Conservation (phyloP, 23 tunicate species). For the Ascidia mentula region DNA sequence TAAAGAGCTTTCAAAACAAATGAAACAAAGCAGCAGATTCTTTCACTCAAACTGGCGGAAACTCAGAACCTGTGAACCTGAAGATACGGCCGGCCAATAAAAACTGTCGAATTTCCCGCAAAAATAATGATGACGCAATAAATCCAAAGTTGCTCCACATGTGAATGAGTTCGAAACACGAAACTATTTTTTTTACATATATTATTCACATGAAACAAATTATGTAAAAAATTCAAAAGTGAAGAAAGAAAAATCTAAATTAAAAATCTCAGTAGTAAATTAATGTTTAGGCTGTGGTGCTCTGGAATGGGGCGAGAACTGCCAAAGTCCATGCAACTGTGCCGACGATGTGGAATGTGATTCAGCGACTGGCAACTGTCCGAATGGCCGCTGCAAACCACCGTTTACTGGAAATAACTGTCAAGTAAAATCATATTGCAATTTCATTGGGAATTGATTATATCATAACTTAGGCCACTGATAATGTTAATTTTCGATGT, state of each 20-base stretch:
- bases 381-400: slow-evolving; percentile 51
- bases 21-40: too few species aligned
- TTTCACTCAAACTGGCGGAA: too few species aligned
- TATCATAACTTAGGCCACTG: not conserved
- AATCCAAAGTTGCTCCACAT: too few species aligned
- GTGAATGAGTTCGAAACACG: not conserved
- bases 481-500: not conserved
- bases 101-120: not conserved
- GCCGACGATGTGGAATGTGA: slow-evolving; percentile 47
- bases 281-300: slow-evolving; percentile 59
- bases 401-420: slow-evolving; percentile 89
- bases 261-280: too few species aligned
- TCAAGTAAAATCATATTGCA: too few species aligned
- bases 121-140: too few species aligned
- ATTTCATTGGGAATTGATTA: not conserved
- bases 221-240: too few species aligned
- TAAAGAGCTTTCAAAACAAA: too few species aligned
- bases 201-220: too few species aligned
- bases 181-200: too few species aligned
- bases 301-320: slow-evolving; percentile 83
- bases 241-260: too few species aligned
- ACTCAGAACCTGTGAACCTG: too few species aligned
- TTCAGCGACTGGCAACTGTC: slow-evolving; percentile 58
- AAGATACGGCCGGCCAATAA: not conserved
- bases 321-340: slow-evolving; percentile 65